A percentile compares a stretch with the other conserved stretches of the same genome.
These are phyloP conservation scores for Lasioglossum calceatum DNA, from an alignment of 2,888 invertebrate species.

Conservation along the genomic window DNA sequence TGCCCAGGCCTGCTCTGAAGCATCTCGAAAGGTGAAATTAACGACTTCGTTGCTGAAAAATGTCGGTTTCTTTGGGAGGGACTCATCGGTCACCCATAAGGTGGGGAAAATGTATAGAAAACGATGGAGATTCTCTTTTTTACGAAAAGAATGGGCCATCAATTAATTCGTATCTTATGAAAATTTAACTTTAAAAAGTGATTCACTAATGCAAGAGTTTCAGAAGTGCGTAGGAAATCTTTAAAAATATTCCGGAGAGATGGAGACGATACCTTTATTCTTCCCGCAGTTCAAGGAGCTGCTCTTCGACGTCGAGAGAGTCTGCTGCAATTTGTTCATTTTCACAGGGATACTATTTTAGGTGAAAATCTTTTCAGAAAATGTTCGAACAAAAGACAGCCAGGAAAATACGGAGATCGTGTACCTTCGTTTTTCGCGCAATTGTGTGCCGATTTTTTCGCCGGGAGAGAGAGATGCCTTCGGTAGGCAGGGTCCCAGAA, in stretches of 20 bases:
- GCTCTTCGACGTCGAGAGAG: not conserved
- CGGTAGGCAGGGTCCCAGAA: slow-evolving; percentile 11
- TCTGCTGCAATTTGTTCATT: not conserved
- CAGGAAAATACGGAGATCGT: not conserved
- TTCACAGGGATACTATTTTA: not conserved
- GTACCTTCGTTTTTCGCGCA: not conserved
- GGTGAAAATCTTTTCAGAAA: slow-evolving; percentile 9
- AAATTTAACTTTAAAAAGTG: not conserved
- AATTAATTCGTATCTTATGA: not conserved
- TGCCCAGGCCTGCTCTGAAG: not conserved
- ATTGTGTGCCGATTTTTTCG: slow-evolving; percentile 29
- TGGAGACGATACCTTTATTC: not conserved
- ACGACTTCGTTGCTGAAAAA: not conserved
- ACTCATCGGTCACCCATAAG: not conserved
- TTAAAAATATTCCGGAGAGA: not conserved
- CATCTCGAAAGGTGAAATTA: not conserved
- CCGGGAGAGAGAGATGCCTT: not conserved
- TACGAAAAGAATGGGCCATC: not conserved
- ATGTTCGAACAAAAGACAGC: slow-evolving; percentile 7
- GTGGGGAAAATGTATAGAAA: not conserved
- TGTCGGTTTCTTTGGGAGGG: not conserved
- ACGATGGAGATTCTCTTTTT: not conserved
- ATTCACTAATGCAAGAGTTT: not conserved
- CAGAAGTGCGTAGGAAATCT: not conserved
- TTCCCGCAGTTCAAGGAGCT: not conserved